Evolutionary conservation across 2,888 invertebrate genomes (phyloP), one percentile per base, ranked within the genome.

Genomic region (Oscheius sp.): DNA sequence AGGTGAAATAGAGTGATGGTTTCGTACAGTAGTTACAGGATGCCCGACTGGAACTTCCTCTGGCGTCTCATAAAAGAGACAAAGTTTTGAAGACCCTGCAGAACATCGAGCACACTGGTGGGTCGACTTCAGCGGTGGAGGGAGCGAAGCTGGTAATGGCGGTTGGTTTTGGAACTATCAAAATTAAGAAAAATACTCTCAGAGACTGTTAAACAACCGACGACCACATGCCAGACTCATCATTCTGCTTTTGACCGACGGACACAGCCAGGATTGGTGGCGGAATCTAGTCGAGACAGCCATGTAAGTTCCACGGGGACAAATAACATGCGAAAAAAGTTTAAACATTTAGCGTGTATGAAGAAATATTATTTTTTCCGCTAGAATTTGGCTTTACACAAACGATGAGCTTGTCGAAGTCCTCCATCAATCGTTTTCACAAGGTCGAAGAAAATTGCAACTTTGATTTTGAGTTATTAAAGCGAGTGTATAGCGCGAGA

Each of bases 231-330:
- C 81, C 9, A 63, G 79, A 2, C 77, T 85, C 7, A 68, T 85
- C 32, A 73, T 80, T 11, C 62, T 84, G n/a, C 78, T 84, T n/a
- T 59, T 82, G 21, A 74, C 79, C 21, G 81, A 81, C 57, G 82
- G 83, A 5, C 77, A 83, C 63, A 77, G 77, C n/a, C 79, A 76
- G 66, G 79, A 79, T 70, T 62, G 55, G 9, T 81, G 79, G 79
- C 48, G 65, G 3, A n/a, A 75, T 13, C 75, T 81, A 1, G 71
- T 79, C 62, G 68, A 63, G 47, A 77, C 82, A 1, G 74, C 76
- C 0, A 55, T 37, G 75, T 73, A 47, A 42, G 73, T 62, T 33
- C 35, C 35, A 11, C 21, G n/a, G 21, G 57, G 11, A 9, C 11
- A 57, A 57, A 57, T 21, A 57, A 9, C 13, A n/a, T 11, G 21